A percentile compares a stretch with the other conserved stretches of the same genome.
Conservation (phyloP, 2,888 invertebrate species). For the Leucoptera coffeella region DNA sequence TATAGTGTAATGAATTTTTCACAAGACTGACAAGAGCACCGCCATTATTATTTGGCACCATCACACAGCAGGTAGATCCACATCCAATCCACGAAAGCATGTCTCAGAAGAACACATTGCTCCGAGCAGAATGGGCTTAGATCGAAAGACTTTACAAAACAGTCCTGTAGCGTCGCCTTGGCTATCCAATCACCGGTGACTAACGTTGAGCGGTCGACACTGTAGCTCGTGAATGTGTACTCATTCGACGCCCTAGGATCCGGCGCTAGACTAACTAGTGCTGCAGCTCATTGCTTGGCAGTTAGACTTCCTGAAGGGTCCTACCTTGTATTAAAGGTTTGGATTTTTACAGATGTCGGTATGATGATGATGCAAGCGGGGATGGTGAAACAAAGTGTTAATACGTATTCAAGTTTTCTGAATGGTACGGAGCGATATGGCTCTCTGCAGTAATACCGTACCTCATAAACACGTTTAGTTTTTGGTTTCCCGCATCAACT, state of each 20-base stretch:
- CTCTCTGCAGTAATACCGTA: slow-evolving; percentile 35
- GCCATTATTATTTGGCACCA: no score
- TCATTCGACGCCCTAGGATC: no score
- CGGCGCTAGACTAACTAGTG: no score
- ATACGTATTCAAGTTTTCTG: slow-evolving; percentile 66
- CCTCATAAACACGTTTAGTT: slow-evolving; percentile 41
- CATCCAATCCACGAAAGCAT: slow-evolving; percentile 52
- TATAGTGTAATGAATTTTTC: no score
- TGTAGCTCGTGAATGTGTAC: no score
- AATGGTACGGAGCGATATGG: slow-evolving; percentile 69
- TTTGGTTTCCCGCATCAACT: slow-evolving; percentile 49
- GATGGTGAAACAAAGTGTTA: slow-evolving; percentile 88
- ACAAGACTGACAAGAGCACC: no score
- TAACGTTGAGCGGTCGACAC: no score
- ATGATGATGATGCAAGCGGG: slow-evolving; percentile 96
- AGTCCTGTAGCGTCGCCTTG: slow-evolving; percentile 33
- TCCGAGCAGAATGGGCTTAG: slow-evolving; percentile 34
- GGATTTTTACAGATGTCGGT: slow-evolving; percentile 88
- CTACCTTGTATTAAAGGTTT: no score
- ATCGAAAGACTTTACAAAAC: slow-evolving; percentile 37
- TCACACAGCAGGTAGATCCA: no score
- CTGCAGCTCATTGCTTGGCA: no score
- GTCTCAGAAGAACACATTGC: slow-evolving; percentile 40
- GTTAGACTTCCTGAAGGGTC: no score
- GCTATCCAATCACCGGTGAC: slow-evolving; percentile 42